phyloP scores from a whole-genome alignment of 2,113 vertebrate genomes.

The Crypturellus undulatus region DNA sequence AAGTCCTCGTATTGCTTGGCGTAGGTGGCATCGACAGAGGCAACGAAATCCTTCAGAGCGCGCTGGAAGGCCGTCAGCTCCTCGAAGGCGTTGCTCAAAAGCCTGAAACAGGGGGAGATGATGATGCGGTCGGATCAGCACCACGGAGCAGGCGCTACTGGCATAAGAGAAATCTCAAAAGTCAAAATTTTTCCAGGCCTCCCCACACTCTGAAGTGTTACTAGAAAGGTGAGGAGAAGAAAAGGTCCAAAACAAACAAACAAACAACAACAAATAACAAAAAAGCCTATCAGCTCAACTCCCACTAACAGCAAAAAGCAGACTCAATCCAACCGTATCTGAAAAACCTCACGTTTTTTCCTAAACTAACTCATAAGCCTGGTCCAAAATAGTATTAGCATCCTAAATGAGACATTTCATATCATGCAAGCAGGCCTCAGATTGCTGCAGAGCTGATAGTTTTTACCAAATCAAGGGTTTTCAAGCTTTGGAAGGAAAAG shows the following conservation, averaged over 20 bases:
- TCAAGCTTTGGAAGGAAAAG: neutral
- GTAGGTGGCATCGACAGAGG: conserved; percentile 92
- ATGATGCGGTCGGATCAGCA: fast-evolving
- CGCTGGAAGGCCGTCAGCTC: conserved; percentile 93
- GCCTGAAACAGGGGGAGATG: conserved; percentile 69
- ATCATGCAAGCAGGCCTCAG: fast-evolving
- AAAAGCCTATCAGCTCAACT: neutral
- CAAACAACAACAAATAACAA: too few species aligned
- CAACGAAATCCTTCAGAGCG: conserved; percentile 91
- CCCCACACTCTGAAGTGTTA: fast-evolving
- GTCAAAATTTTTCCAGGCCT: neutral
- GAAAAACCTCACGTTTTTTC: fast-evolving
- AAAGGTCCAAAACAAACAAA: too few species aligned
- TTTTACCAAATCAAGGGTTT: neutral
- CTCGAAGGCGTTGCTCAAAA: conserved; percentile 90
- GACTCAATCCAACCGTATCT: neutral
- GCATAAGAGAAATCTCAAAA: neutral
- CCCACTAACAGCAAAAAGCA: neutral
- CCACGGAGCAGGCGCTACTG: neutral
- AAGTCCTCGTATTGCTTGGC: conserved; percentile 97
- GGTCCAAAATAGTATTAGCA: neutral
- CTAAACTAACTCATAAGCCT: neutral
- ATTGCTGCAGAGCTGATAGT: neutral
- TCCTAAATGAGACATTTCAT: neutral
- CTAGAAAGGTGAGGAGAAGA: neutral